A percentile compares a stretch with the other conserved stretches of the same genome.
Conservation (phyloP, 2,888 invertebrate species). For the Habrosyne pyritoides region DNA sequence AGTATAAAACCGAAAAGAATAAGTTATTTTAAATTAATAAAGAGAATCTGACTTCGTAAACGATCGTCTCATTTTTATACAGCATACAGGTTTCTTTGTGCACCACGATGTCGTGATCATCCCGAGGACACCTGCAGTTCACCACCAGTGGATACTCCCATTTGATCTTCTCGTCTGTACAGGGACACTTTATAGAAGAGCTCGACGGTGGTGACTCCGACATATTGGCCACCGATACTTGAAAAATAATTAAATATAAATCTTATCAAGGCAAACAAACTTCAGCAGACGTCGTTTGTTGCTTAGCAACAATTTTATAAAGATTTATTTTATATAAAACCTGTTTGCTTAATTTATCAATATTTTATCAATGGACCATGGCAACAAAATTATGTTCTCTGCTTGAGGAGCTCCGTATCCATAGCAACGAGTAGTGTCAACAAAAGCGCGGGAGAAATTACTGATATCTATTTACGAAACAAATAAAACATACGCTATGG, state of each 20-base stretch:
- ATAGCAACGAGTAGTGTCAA: constrained; percentile 44
- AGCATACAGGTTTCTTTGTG: constrained; percentile 61
- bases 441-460: constrained; percentile 27
- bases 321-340: neutral
- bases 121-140: constrained; percentile 58
- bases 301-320: constrained; percentile 36
- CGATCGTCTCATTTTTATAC: constrained; percentile 61
- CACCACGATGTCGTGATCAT: constrained; percentile 58
- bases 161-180: constrained; percentile 42
- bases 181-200: constrained; percentile 42
- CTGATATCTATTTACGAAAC: neutral
- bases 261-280: neutral
- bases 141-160: constrained; percentile 32
- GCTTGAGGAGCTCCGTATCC: constrained; percentile 25
- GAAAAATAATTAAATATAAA: constrained; percentile 8
- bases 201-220: constrained; percentile 33
- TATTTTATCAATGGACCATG: constrained; percentile 14
- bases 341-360: constrained; percentile 9
- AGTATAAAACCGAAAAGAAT: too few species aligned
- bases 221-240: constrained; percentile 33
- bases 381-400: constrained; percentile 16
- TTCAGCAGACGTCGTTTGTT: constrained; percentile 30
- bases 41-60: constrained; percentile 28
- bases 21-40: neutral
- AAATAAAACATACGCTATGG: neutral